Evolutionary conservation across 1,140 invertebrate genomes (phyloP), one percentile per base, ranked within the genome.

Genomic region (Macrocentrus cingulum): DNA sequence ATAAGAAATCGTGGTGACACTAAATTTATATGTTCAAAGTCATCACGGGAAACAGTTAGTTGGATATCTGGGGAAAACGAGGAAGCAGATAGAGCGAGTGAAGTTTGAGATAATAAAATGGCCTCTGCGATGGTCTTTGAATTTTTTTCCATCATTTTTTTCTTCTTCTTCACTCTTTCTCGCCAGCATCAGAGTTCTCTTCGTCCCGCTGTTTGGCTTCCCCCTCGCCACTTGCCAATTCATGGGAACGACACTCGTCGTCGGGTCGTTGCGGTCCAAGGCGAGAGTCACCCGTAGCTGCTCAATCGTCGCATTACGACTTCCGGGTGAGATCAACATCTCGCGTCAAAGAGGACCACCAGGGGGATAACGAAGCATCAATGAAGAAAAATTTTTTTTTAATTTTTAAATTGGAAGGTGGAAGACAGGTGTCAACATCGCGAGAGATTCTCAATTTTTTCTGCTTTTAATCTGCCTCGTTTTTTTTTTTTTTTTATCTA

Each of bases 261-360:
- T n/a, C 49, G 32, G 49, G 32, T 51, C 32, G 49, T 51, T 51
- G 49, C 32, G 49, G 49, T 37, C 49, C 49, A 51, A 16, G 23
- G 18, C 36, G 9, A 51, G 32, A 51, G 25, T 51, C 49, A 19
- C 45, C 29, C 20, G 49, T 51, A 39, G 13, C 36, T 9, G 49
- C 49, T 36, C 49, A 51, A 51, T 51, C 49, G 25, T 51, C 18
- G 20, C n/a, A n/a, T 36, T 51, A 51, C 18, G 49, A 51, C 49
- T 51, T 51, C 49, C 49, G 49, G 49, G 49, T 39, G 49, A 37
- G 49, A 51, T 51, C 34, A 51, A 51, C 49, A 37, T 49, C 25
- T 19, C 22, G 36, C 22, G 22, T 49, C 5, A n/a, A 8, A 8
- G 7, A 49, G n/a, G 11, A 49, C 46, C 15, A 32, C 36, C 25